Evolutionary conservation across 2,113 vertebrate genomes (phyloP).

Genomic region (Aythya baeri): DNA sequence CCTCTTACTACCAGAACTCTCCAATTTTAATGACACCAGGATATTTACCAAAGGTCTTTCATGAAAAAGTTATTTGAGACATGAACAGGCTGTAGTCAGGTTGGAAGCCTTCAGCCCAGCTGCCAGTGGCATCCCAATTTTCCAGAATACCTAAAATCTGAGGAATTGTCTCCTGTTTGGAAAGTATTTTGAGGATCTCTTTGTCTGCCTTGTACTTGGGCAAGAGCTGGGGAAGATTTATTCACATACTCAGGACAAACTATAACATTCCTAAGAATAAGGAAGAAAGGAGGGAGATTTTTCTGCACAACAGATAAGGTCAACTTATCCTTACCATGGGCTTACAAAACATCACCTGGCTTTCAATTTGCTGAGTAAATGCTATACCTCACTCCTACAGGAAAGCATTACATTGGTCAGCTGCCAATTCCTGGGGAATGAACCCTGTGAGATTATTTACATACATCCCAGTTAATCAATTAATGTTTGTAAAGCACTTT

Average conservation of each 20-base stretch:
- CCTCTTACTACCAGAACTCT: neutral
- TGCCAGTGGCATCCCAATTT: neutral
- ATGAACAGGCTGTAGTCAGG: neutral
- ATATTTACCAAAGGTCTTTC: neutral
- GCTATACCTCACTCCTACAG: neutral
- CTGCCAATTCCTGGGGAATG: neutral
- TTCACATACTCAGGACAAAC: neutral
- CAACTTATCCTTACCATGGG: neutral
- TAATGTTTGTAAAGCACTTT: neutral
- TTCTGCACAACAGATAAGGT: neutral
- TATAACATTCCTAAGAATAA: neutral
- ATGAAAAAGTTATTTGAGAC: neutral
- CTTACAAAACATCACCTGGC: neutral
- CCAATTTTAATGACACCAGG: neutral
- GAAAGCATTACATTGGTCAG: neutral
- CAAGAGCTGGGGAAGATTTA: neutral
- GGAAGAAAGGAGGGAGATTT: neutral
- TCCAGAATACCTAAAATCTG: neutral
- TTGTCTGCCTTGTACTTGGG: neutral
- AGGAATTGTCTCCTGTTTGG: neutral
- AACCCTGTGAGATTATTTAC: neutral
- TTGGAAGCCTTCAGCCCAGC: neutral
- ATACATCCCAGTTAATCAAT: constrained; percentile 4
- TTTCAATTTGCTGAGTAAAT: neutral
- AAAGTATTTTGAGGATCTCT: neutral